Evolutionary conservation across 1,140 invertebrate genomes (phyloP).

Genomic region (Drosophila parabipectinata): DNA sequence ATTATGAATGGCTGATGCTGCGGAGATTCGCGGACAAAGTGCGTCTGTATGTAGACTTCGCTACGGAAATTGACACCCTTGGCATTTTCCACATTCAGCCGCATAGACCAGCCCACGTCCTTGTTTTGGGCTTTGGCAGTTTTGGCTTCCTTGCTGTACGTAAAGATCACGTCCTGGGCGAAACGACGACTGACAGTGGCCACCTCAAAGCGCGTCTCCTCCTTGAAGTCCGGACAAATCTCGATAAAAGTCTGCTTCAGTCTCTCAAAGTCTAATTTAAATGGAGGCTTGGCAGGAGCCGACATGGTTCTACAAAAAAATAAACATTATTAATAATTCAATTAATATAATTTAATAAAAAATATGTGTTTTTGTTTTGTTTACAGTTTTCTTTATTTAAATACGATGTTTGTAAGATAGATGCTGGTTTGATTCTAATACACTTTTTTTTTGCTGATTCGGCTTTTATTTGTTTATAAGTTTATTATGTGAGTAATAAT

Average conservation of each 20-base stretch:
- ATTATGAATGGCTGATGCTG: constrained; percentile 37
- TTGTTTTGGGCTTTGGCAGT: constrained; percentile 35
- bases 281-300: background rate
- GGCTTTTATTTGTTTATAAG: no score
- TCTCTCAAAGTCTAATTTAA: background rate
- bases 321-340: no score
- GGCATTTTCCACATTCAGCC: constrained; percentile 7
- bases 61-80: background rate
- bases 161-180: constrained; percentile 56
- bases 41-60: constrained; percentile 35
- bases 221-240: constrained; percentile 53
- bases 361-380: no score
- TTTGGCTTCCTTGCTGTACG: constrained; percentile 52
- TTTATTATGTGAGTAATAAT: no score
- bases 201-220: constrained; percentile 35
- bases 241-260: constrained; percentile 34
- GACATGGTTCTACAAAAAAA: background rate
- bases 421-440: no score
- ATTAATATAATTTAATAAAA: no score
- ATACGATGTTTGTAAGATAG: no score
- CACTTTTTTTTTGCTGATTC: no score
- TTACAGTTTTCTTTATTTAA: no score
- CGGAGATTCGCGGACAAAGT: constrained; percentile 20
- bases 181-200: constrained; percentile 55
- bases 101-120: constrained; percentile 39